phyloP scores from a whole-genome alignment of 2,113 vertebrate species.

The Chionodraco myersi region DNA sequence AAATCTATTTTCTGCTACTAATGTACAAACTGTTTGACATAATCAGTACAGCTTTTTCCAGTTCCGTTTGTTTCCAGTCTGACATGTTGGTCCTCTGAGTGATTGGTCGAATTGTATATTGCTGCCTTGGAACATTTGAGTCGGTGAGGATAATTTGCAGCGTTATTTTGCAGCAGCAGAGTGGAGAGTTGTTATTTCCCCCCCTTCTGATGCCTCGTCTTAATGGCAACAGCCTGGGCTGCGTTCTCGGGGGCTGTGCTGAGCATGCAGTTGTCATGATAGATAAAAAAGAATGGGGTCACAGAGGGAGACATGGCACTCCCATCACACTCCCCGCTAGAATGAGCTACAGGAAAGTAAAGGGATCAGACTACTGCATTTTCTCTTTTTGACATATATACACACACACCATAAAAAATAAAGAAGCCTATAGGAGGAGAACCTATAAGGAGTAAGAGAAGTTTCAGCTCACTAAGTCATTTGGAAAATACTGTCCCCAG shows the following conservation, averaged over 20 bases:
- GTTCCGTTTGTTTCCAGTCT: constrained; percentile 33
- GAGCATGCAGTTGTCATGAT: constrained; percentile 79
- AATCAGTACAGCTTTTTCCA: constrained; percentile 59
- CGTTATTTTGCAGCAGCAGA: constrained; percentile 31
- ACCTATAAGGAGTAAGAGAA: constrained; percentile 2
- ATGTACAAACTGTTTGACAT: constrained; percentile 63
- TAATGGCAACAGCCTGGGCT: constrained; percentile 67
- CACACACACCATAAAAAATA: background rate
- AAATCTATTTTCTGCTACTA: constrained; percentile 55
- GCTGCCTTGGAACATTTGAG: constrained; percentile 60
- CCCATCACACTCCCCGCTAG: constrained; percentile 40
- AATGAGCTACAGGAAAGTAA: constrained; percentile 60
- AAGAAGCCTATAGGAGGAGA: too few relatives aligned
- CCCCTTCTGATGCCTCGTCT: constrained; percentile 69
- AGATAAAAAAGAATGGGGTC: constrained; percentile 76
- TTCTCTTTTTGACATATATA: constrained; percentile 13
- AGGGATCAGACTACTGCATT: constrained; percentile 7
- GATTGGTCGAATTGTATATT: constrained; percentile 63
- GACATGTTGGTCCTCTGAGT: constrained; percentile 58
- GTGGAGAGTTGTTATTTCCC: background rate
- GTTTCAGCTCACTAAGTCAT: constrained; percentile 8
- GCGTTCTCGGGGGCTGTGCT: constrained; percentile 67
- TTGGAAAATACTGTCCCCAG: constrained; percentile 26
- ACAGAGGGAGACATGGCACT: constrained; percentile 59
- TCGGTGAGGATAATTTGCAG: constrained; percentile 52